Evolutionary conservation across 2,113 vertebrate genomes (phyloP).

Genomic region (Spermophilus dauricus): DNA sequence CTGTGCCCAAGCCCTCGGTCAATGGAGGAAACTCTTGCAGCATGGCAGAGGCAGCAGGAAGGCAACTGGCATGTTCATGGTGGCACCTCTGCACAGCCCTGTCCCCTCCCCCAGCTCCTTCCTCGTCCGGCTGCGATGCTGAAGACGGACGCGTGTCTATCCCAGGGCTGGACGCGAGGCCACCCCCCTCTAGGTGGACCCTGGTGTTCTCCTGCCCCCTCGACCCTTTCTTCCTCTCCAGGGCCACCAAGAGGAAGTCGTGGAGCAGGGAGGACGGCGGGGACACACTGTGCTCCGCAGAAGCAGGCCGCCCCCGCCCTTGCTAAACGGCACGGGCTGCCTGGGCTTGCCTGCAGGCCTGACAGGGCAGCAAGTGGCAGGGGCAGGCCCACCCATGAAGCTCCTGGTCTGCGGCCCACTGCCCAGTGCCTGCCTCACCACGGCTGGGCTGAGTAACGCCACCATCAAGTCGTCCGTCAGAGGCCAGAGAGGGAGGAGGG

Average conservation of each 20-base stretch:
- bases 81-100: background rate
- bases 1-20: too few species aligned
- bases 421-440: background rate
- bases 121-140: background rate
- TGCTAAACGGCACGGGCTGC: background rate
- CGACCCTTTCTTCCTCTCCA: background rate
- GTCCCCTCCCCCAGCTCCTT: background rate
- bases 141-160: background rate
- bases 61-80: fast-evolving
- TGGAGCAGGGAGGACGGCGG: fast-evolving
- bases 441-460: background rate
- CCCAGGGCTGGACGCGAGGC: background rate
- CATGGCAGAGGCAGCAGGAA: background rate
- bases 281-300: background rate
- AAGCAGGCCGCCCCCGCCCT: background rate
- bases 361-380: background rate
- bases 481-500: background rate
- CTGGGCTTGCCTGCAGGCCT: background rate
- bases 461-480: background rate
- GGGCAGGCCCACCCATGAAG: background rate
- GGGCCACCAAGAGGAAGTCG: background rate
- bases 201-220: background rate
- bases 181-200: fast-evolving
- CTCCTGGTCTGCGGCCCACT: background rate
- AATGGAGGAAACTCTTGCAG: too few species aligned